Evolutionary conservation across 2,888 invertebrate genomes (phyloP).

Genomic region (Tethea ocularis): DNA sequence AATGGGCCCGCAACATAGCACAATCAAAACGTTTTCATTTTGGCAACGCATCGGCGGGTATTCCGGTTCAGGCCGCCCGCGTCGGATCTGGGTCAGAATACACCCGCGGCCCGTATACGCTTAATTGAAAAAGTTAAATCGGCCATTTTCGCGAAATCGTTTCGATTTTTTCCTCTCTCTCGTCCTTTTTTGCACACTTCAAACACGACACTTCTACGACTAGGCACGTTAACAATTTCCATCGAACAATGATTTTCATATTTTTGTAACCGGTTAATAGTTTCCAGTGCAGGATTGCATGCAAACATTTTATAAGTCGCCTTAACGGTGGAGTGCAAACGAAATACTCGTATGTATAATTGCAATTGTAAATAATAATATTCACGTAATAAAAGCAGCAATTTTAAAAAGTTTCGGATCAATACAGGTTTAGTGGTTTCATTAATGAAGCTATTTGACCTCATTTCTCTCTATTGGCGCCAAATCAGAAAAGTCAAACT

Average conservation of each 20-base stretch:
- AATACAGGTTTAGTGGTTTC: not conserved
- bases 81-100: conserved; percentile 60
- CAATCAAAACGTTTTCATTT: conserved; percentile 65
- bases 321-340: too few relatives aligned
- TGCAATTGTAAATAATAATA: too few relatives aligned
- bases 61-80: conserved; percentile 37
- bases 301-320: too few relatives aligned
- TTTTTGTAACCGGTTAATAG: conserved; percentile 3
- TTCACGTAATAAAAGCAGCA: too few relatives aligned
- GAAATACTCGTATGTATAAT: too few relatives aligned
- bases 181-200: conserved; percentile 31
- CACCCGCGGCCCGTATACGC: conserved; percentile 51
- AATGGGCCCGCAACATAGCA: conserved; percentile 40
- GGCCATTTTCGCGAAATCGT: conserved; percentile 66
- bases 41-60: conserved; percentile 53
- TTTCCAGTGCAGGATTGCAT: not conserved
- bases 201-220: conserved; percentile 30
- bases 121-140: conserved; percentile 80
- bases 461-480: conserved; percentile 1
- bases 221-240: conserved; percentile 27
- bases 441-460: conserved; percentile 3
- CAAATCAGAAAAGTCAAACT: not conserved
- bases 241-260: conserved; percentile 16
- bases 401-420: not conserved
- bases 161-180: conserved; percentile 44